phyloP scores from a whole-genome alignment of 1,140 invertebrate genomes.

The Lamellibrachia luymesi region DNA sequence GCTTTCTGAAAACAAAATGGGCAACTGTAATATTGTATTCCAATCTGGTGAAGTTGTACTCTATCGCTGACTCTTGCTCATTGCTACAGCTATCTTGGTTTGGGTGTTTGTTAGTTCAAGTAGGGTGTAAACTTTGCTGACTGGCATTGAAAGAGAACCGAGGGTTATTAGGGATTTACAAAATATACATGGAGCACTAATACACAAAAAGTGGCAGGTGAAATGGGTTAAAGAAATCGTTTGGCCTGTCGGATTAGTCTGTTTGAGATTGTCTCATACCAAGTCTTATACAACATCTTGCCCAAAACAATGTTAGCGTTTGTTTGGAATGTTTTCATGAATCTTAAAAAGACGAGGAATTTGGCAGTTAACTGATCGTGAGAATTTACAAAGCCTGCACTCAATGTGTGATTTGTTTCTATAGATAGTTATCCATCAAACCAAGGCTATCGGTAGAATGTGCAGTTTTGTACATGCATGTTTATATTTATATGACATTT shows the following conservation, averaged over 20 bases:
- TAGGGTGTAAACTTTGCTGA: background rate
- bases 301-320: background rate
- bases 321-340: background rate
- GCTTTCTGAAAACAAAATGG: background rate
- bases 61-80: background rate
- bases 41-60: background rate
- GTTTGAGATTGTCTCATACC: background rate
- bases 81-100: background rate
- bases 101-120: background rate
- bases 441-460: background rate
- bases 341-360: too few relatives aligned
- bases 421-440: background rate
- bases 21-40: background rate
- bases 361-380: too few relatives aligned
- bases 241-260: too few relatives aligned
- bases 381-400: too few relatives aligned
- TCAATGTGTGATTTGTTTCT: background rate
- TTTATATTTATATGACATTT: background rate
- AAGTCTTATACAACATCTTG: background rate
- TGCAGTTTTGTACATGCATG: background rate
- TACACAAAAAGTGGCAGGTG: background rate
- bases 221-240: too few relatives aligned
- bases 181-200: background rate
- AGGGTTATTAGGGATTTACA: background rate
- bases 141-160: too few relatives aligned